Conservation (phyloP, 2,113 vertebrate species). For the Coptodon rendalli region DNA sequence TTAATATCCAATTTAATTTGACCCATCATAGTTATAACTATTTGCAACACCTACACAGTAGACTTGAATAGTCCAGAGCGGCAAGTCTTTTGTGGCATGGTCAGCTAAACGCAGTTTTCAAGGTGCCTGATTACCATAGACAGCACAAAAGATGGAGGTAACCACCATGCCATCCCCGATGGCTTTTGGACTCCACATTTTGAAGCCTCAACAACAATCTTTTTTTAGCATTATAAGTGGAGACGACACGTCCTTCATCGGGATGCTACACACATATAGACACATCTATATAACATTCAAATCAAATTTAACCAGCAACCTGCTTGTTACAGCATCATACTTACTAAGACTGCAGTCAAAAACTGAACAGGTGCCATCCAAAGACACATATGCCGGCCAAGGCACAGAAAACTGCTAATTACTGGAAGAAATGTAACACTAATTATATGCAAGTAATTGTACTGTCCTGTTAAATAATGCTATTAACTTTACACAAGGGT, state of each 20-base stretch:
- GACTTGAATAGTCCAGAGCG: not conserved
- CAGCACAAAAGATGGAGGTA: not conserved
- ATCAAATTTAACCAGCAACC: not conserved
- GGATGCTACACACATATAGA: not conserved
- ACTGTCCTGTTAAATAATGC: not conserved
- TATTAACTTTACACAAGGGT: not conserved
- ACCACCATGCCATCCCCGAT: fast-evolving
- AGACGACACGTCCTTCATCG: not conserved
- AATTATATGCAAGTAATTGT: not conserved
- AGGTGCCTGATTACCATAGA: not conserved
- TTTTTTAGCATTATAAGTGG: not conserved
- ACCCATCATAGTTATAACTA: not conserved
- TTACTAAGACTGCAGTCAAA: not conserved
- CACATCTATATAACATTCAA: not conserved
- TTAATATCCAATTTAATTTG: not conserved
- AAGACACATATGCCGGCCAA: not conserved
- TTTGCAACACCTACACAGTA: not conserved
- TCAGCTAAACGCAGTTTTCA: not conserved
- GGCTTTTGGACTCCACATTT: not conserved
- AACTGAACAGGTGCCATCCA: not conserved
- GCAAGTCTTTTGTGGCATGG: not conserved
- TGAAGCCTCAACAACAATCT: not conserved
- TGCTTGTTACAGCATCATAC: not conserved
- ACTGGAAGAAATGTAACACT: not conserved
- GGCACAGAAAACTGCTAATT: not conserved